A percentile compares a stretch with the other conserved stretches of the same genome.
phyloP scores from a whole-genome alignment of 2,797 vertebrate species.

The Enteromius radiatus region DNA sequence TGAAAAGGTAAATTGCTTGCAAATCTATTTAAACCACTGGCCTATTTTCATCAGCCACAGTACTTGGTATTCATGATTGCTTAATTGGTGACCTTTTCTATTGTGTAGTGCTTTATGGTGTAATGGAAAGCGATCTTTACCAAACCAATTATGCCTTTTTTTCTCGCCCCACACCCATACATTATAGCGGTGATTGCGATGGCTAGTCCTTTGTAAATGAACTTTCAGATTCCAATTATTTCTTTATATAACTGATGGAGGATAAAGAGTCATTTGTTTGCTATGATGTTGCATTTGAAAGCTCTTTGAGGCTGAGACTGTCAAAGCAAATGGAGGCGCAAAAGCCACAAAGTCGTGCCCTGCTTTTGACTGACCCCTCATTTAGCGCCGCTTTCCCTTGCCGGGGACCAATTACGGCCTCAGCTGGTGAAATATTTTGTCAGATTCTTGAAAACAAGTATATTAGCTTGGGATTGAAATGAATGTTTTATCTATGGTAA shows the following conservation, averaged over 20 bases:
- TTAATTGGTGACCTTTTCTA: constrained; percentile 99
- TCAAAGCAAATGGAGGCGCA: constrained; percentile 89
- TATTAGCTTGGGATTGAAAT: constrained; percentile 61
- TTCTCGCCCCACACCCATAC: constrained; percentile 86
- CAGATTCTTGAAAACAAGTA: constrained; percentile 88
- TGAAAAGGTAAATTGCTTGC: constrained; percentile 99
- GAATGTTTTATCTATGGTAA: constrained; percentile 49
- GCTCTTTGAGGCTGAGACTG: constrained; percentile 86
- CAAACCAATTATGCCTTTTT: constrained; percentile 99
- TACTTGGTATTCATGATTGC: constrained; percentile 99
- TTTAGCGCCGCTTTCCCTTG: constrained; percentile 85
- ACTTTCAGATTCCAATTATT: constrained; percentile 98
- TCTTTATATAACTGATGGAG: constrained; percentile 90
- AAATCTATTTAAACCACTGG: constrained; percentile 99
- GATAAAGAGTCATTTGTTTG: constrained; percentile 98
- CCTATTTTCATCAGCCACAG: constrained; percentile 99
- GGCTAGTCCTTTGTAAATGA: constrained; percentile 99
- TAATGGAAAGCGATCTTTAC: constrained; percentile 99
- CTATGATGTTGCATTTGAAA: constrained; percentile 94
- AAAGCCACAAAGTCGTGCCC: constrained; percentile 89
- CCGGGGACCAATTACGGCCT: constrained; percentile 85
- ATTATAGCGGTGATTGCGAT: constrained; percentile 99
- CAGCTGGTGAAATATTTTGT: constrained; percentile 91
- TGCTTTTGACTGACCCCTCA: constrained; percentile 90
- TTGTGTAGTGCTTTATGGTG: constrained; percentile 99